These are phyloP conservation scores for Halichondria panicea DNA, from an alignment of 37 sponge, comb jelly and placozoan genomes.

Conservation along the genomic window DNA sequence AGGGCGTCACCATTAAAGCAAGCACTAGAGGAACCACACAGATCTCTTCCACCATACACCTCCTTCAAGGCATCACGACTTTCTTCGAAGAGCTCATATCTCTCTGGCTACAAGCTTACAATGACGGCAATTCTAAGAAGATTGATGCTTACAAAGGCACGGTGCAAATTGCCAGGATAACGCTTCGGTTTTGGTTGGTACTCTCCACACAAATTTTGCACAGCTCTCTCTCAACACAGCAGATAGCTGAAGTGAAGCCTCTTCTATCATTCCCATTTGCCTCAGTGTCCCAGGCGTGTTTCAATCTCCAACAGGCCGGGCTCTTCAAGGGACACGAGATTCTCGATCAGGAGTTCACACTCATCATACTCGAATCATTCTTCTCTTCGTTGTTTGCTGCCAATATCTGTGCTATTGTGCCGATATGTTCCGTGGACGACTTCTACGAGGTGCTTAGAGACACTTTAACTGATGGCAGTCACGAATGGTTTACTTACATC, in stretches of 20 bases:
- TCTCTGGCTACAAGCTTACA: slow-evolving; percentile 40
- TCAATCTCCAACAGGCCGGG: slow-evolving; percentile 35
- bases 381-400: slow-evolving; percentile 16
- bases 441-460: slow-evolving; percentile 14
- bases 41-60: slow-evolving; percentile 17
- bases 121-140: background rate
- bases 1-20: slow-evolving; percentile 8
- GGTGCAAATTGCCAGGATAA: slow-evolving; percentile 35
- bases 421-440: slow-evolving; percentile 1
- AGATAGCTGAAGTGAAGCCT: slow-evolving; percentile 20
- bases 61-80: slow-evolving; percentile 26
- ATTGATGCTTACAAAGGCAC: slow-evolving; percentile 8
- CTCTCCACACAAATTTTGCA: slow-evolving; percentile 10
- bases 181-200: slow-evolving; percentile 45
- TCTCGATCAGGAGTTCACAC: slow-evolving; percentile 54
- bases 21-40: slow-evolving; percentile 21
- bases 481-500: slow-evolving; percentile 66
- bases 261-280: slow-evolving; percentile 37
- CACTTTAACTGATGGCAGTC: slow-evolving; percentile 37
- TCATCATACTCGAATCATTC: slow-evolving; percentile 52
- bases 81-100: slow-evolving; percentile 50
- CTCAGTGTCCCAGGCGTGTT: slow-evolving; percentile 36
- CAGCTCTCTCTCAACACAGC: slow-evolving; percentile 26
- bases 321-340: slow-evolving; percentile 30
- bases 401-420: slow-evolving; percentile 2